Percentiles rank a stretch among this genome's conserved stretches.
phyloP scores from a whole-genome alignment of 2,113 vertebrate species.

The Ailurus styani region DNA sequence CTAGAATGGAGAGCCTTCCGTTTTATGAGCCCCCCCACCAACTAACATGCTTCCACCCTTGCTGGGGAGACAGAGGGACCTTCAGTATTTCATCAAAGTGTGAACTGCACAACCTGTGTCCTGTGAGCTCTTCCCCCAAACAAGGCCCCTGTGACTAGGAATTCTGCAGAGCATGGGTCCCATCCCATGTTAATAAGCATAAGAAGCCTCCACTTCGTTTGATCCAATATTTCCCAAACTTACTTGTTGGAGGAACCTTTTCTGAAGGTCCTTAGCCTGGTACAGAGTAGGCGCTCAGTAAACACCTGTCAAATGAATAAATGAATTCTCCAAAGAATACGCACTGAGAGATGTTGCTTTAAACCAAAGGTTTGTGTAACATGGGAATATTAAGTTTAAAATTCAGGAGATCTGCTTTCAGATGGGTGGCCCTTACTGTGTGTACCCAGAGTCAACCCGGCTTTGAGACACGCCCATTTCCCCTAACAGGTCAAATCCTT shows the following conservation, averaged over 20 bases:
- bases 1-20: not conserved
- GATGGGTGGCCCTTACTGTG: too few relatives aligned
- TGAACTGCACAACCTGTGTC: rapidly evolving
- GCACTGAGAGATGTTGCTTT: not conserved
- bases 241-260: not conserved
- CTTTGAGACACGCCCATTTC: not conserved
- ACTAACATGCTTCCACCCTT: not conserved
- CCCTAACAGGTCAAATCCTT: too few relatives aligned
- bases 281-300: not conserved
- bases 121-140: not conserved
- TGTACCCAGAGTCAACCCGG: not conserved
- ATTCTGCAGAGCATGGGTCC: not conserved
- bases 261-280: not conserved
- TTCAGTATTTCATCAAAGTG: not conserved
- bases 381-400: not conserved
- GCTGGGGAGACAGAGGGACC: not conserved
- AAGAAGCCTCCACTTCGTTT: not conserved
- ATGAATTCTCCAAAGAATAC: not conserved
- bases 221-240: not conserved
- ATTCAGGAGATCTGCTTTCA: not conserved
- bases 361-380: not conserved
- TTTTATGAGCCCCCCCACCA: not conserved
- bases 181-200: rapidly evolving
- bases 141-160: not conserved
- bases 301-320: not conserved